A percentile compares a stretch with the other conserved stretches of the same genome.
Conservation (phyloP, 1,140 invertebrate species). For the Bicyclus anynana region DNA sequence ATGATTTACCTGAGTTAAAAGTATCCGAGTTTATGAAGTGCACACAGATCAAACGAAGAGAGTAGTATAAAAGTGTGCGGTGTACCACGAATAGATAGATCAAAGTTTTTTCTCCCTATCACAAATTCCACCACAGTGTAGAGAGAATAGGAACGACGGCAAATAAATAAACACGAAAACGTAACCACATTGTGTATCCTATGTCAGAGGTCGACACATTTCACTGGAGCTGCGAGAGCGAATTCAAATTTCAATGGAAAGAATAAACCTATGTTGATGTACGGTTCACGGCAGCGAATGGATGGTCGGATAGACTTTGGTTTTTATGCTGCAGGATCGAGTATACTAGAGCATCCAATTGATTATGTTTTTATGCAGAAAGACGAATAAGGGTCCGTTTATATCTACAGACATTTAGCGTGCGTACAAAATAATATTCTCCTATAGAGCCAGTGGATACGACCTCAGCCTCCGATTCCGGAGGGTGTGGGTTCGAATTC, state of each 20-base stretch:
- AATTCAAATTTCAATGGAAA: constrained; percentile 18
- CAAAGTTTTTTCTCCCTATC: neutral
- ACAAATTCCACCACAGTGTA: constrained; percentile 1
- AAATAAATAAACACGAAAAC: constrained; percentile 7
- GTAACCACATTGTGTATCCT: constrained; percentile 10
- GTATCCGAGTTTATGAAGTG: too few species aligned
- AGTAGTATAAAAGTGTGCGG: too few species aligned
- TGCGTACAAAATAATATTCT: too few species aligned
- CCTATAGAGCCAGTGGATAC: too few species aligned
- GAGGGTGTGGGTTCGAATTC: too few species aligned
- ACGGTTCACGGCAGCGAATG: neutral
- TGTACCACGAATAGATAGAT: too few species aligned
- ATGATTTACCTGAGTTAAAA: too few species aligned
- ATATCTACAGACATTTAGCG: too few species aligned
- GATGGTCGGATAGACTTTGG: neutral
- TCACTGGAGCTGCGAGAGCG: constrained; percentile 9
- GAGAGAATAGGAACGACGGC: neutral
- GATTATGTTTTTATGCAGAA: neutral
- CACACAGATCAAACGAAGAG: too few species aligned
- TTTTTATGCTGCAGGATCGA: neutral
- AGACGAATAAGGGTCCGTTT: neutral
- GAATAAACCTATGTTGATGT: constrained; percentile 5
- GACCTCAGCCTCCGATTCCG: too few species aligned
- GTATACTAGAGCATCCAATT: neutral
- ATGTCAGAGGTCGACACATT: constrained; percentile 14